These are phyloP conservation scores for Castor canadensis DNA, from an alignment of 2,113 vertebrate genomes.

Conservation along the genomic window DNA sequence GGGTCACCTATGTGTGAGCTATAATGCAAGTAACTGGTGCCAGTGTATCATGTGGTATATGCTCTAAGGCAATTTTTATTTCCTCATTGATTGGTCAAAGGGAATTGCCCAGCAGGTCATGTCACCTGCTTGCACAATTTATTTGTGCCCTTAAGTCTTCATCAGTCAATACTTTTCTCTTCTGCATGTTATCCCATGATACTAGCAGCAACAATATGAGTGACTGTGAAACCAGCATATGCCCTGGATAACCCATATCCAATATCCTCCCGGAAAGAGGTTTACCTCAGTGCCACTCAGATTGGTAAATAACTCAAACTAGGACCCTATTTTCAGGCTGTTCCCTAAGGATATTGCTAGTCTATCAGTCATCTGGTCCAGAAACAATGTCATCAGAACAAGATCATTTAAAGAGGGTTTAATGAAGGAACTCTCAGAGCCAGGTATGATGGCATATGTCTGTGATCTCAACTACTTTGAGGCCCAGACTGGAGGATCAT, in stretches of 20 bases:
- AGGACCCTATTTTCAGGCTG: neutral
- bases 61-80: neutral
- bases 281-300: neutral
- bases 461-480: too few species aligned
- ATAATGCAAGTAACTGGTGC: neutral
- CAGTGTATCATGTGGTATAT: neutral
- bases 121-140: neutral
- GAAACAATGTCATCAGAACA: neutral
- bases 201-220: neutral
- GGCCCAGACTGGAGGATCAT: too few species aligned
- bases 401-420: neutral
- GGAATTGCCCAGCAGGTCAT: neutral
- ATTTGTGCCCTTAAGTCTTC: neutral
- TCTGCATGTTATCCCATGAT: neutral
- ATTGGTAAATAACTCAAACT: neutral
- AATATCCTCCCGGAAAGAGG: neutral
- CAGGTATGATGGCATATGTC: too few species aligned
- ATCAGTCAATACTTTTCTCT: neutral
- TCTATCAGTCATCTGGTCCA: neutral
- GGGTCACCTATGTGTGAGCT: neutral
- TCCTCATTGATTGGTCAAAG: neutral
- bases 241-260: neutral
- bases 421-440: neutral
- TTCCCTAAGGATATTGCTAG: neutral
- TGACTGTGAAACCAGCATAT: neutral